Evolutionary conservation across 2,888 invertebrate genomes (phyloP), one percentile per base, ranked within the genome.

Genomic region (Caenorhabditis sinica): DNA sequence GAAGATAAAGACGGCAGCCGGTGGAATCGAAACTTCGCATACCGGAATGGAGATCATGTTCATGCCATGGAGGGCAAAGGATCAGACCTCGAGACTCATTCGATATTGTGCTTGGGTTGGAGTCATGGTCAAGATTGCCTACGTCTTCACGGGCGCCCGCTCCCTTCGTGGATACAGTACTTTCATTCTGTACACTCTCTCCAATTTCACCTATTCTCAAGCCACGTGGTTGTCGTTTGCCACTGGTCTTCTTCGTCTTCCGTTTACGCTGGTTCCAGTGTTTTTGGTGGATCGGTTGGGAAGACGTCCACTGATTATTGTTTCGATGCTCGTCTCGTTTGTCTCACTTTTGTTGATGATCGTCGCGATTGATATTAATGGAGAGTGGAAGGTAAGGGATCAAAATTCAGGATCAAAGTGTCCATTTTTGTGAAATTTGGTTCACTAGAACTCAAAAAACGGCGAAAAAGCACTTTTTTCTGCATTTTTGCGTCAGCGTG

Each of bases 91-190:
- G 43, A 63, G 72, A 15, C 82, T 89, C 28, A 84, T 89, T 45
- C 75, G 87, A 20, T 86, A 87, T 56, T 87, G 87, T 28, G 88
- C 87, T 5, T 89, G 89, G 89, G 60, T 89, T 51, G 89, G 89
- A 36, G 87, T 88, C 36, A 87, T 88, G 85, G 88, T 89, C 79
- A 89, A 89, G 72, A 86, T 89, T 23, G 87, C 86, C n/a, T 89
- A 88, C 66, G 89, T 89, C 13, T 88, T 88, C 87, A 89, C 88
- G 15, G 89, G 89, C 43, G 89, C 89, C 9, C 75, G 89, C 0
- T 84, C 82, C 23, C 83, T 89, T 11, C 82, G 89, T 13, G 83
- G 86, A 49, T 89, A 88, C 82, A 81, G 84, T 45, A 89, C 89
- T 2, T 89, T 86, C 74, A 81, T 89, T 11, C 85, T 89, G 25